Evolutionary conservation across 2,113 vertebrate genomes (phyloP).

Genomic region (Ancistrus triradiatus): DNA sequence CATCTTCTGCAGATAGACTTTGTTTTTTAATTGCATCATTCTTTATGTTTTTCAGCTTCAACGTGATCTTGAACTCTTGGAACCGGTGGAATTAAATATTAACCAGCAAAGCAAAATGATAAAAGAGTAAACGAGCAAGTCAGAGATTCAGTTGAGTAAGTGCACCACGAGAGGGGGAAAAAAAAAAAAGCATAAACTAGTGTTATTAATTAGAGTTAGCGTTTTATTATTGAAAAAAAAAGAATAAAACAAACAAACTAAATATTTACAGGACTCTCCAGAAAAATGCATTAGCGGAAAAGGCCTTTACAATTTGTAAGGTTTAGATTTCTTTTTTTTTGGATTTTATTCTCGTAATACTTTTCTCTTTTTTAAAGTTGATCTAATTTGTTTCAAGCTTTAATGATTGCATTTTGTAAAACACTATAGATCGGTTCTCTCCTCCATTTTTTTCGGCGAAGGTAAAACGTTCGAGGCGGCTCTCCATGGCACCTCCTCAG

Average conservation of each 20-base stretch:
- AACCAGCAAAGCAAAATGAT: no score
- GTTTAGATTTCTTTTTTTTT: background rate
- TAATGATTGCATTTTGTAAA: conserved; percentile 52
- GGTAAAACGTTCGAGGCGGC: conserved; percentile 33
- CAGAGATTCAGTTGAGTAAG: no score
- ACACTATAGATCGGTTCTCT: conserved; percentile 39
- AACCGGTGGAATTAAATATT: no score
- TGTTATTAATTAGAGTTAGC: conserved; percentile 57
- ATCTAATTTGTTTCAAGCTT: conserved; percentile 54
- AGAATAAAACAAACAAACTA: conserved; percentile 38
- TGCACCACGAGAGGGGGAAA: conserved; percentile 40
- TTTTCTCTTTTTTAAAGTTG: conserved; percentile 38
- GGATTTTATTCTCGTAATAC: background rate
- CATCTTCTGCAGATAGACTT: no score
- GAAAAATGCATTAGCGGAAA: conserved; percentile 68
- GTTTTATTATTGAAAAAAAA: conserved; percentile 49
- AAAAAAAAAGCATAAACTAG: conserved; percentile 32
- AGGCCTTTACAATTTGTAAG: conserved; percentile 45
- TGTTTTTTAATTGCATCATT: no score
- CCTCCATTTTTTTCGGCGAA: conserved; percentile 33
- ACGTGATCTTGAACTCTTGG: no score
- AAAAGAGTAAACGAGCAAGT: no score
- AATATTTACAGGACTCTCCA: conserved; percentile 73
- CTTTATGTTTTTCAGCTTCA: no score
- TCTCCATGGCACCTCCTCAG: conserved; percentile 38